These are phyloP conservation scores for Protonibea diacanthus DNA, from an alignment of 2,797 vertebrate species.

Conservation along the genomic window DNA sequence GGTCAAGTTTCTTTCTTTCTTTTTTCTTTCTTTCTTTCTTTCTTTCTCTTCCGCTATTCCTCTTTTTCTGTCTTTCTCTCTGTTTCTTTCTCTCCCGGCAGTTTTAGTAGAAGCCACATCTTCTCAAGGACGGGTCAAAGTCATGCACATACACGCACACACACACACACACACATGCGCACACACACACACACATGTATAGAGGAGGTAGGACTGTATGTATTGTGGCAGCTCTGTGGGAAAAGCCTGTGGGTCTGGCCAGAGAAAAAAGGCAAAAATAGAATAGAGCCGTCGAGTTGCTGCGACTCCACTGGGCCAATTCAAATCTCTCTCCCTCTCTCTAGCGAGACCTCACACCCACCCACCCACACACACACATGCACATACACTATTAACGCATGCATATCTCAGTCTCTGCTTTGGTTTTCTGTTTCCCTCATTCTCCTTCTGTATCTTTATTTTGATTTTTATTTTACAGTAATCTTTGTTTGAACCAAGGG, in stretches of 20 bases:
- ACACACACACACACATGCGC: conserved; percentile 16
- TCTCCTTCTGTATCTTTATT: conserved; percentile 28
- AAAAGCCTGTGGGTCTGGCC: conserved; percentile 78
- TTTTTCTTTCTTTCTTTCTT: conserved; percentile 49
- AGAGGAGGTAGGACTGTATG: conserved; percentile 67
- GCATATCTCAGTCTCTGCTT: conserved; percentile 20
- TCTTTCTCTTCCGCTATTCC: background rate
- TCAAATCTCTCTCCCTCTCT: conserved; percentile 58
- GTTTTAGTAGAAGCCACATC: conserved; percentile 66
- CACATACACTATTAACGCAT: background rate
- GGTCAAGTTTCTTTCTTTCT: conserved; percentile 29
- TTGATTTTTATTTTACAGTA: conserved; percentile 35
- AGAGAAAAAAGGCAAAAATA: conserved; percentile 79
- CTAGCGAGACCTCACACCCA: conserved; percentile 23
- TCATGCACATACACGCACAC: conserved; percentile 37
- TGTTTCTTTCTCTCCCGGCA: conserved; percentile 47
- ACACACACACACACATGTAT: conserved; percentile 24
- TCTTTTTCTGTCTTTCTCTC: conserved; percentile 37
- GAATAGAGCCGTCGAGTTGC: conserved; percentile 68
- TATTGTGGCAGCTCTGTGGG: conserved; percentile 76
- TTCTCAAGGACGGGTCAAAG: conserved; percentile 84
- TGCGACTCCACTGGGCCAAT: conserved; percentile 62
- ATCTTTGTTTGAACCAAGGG: conserved; percentile 42
- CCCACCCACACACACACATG: background rate
- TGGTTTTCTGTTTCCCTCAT: conserved; percentile 12